Percentiles rank a stretch among this genome's conserved stretches.
These are phyloP conservation scores for Pipra filicauda DNA, from an alignment of 2,113 vertebrate genomes.

Conservation along the genomic window DNA sequence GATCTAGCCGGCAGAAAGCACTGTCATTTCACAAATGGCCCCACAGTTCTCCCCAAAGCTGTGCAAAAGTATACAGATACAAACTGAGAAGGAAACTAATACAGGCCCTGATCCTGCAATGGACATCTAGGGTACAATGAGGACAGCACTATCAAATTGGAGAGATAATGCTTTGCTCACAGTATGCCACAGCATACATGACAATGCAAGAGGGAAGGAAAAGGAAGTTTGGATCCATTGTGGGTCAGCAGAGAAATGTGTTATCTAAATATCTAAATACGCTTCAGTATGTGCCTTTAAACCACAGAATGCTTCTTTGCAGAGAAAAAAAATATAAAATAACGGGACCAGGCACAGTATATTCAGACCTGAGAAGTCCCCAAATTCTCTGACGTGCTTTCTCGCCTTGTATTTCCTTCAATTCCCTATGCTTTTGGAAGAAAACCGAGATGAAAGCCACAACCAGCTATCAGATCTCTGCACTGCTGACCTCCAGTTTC, in stretches of 20 bases:
- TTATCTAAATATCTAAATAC: not conserved
- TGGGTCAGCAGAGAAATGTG: fast-evolving
- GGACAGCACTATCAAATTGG: not conserved
- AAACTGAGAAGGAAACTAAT: not conserved
- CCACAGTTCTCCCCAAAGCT: slow-evolving; percentile 10
- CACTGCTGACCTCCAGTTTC: not conserved
- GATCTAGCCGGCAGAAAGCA: not conserved
- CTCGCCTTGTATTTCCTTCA: not conserved
- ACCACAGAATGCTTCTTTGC: not conserved
- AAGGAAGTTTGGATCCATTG: not conserved
- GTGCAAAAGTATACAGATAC: not conserved
- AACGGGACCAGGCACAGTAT: fast-evolving
- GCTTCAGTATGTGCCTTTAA: not conserved
- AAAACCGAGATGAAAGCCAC: not conserved
- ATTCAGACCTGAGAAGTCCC: not conserved
- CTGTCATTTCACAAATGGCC: slow-evolving; percentile 39
- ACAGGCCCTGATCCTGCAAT: not conserved
- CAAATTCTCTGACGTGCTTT: not conserved
- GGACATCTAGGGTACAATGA: slow-evolving; percentile 15
- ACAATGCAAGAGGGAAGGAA: not conserved
- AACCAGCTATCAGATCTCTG: not conserved
- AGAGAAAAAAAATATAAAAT: not conserved
- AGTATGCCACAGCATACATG: not conserved
- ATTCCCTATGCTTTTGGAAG: not conserved
- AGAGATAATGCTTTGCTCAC: not conserved